A percentile compares a stretch with the other conserved stretches of the same genome.
Evolutionary conservation across 2,113 vertebrate species (phyloP).

Genomic region (Bufo gargarizans): DNA sequence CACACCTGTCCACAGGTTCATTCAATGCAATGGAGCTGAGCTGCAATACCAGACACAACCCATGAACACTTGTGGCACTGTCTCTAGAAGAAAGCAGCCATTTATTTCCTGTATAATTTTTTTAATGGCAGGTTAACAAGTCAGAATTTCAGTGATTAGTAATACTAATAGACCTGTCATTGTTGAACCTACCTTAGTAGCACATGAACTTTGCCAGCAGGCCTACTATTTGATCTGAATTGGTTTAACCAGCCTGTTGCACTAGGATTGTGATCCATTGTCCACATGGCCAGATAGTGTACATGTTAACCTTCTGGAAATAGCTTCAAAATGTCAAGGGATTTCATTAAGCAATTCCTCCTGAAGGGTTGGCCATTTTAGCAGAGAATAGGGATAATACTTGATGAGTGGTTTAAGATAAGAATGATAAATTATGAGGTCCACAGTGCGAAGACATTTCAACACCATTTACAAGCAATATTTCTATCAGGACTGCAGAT

Average conservation of each 20-base stretch:
- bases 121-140: not conserved
- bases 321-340: slow-evolving; percentile 8
- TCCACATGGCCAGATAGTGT: not conserved
- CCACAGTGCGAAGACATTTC: slow-evolving; percentile 49
- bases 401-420: slow-evolving; percentile 53
- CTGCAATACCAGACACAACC: too few species aligned
- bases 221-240: not conserved
- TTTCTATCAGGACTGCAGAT: slow-evolving; percentile 33
- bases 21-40: too few species aligned
- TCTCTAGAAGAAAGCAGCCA: not conserved
- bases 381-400: slow-evolving; percentile 4
- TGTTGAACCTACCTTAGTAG: not conserved
- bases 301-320: slow-evolving; percentile 2
- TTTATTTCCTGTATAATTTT: too few species aligned
- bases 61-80: not conserved
- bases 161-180: not conserved
- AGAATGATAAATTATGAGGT: slow-evolving; percentile 29
- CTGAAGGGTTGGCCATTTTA: not conserved
- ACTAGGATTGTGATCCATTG: not conserved
- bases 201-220: slow-evolving; percentile 16
- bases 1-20: too few species aligned
- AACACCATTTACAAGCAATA: slow-evolving; percentile 49
- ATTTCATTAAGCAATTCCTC: slow-evolving; percentile 22
- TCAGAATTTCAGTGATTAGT: not conserved
- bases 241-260: not conserved